phyloP scores from a whole-genome alignment of 1,140 invertebrate species.

The Drosophila melanogaster region Release_6_plus_ISO1_MT NT_033777.3:31644501-31645000 shows the following conservation, averaged over 20 bases:
- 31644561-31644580: slow-evolving; percentile 81
- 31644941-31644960: too few species aligned
- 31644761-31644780: slow-evolving; percentile 14
- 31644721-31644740: slow-evolving; percentile 19
- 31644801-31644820: too few species aligned
- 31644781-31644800: not conserved
- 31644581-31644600: slow-evolving; percentile 81
- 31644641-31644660: slow-evolving; percentile 51
- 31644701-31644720: slow-evolving; percentile 48
- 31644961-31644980: too few species aligned
- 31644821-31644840: too few species aligned
- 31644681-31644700: slow-evolving; percentile 66
- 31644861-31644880: too few species aligned
- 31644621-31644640: slow-evolving; percentile 41
- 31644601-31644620: slow-evolving; percentile 50
- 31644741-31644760: slow-evolving; percentile 9
- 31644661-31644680: slow-evolving; percentile 49
- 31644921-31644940: too few species aligned
- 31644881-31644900: too few species aligned
- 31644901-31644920: too few species aligned
- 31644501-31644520: slow-evolving; percentile 27
- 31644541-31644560: slow-evolving; percentile 74
- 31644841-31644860: too few species aligned
- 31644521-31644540: slow-evolving; percentile 43
- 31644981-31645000: too few species aligned